Conservation (phyloP, 1,140 invertebrate species). For the Trichoplusia ni region DNA sequence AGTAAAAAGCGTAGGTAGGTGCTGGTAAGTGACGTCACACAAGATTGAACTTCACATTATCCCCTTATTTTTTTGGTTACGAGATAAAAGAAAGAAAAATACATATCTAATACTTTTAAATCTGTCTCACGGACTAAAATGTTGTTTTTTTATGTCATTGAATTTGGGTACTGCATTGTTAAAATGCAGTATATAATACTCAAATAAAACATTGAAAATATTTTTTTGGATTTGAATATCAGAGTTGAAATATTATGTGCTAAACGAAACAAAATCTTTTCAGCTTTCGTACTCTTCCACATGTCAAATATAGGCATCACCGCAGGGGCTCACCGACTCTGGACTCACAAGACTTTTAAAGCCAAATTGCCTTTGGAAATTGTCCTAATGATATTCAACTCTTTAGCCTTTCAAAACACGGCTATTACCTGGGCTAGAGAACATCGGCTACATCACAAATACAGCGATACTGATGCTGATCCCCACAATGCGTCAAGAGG, state of each 20-base stretch:
- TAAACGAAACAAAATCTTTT: background rate
- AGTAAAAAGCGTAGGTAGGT: too few species aligned
- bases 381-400: slow-evolving; percentile 88
- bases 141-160: too few species aligned
- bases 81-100: too few species aligned
- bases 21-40: too few species aligned
- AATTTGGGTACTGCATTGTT: too few species aligned
- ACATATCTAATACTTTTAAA: too few species aligned
- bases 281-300: slow-evolving; percentile 1
- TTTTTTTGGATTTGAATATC: background rate
- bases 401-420: slow-evolving; percentile 79
- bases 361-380: slow-evolving; percentile 85
- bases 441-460: slow-evolving; percentile 31
- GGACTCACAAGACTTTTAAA: slow-evolving; percentile 91
- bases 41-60: too few species aligned
- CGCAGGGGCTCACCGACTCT: slow-evolving; percentile 92
- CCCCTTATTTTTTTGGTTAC: too few species aligned
- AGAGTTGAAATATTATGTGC: too few species aligned
- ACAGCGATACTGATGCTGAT: too few species aligned
- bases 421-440: slow-evolving; percentile 14
- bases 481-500: slow-evolving; percentile 84
- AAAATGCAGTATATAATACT: too few species aligned
- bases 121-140: too few species aligned
- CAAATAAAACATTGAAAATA: background rate
- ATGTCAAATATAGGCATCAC: slow-evolving; percentile 84